Evolutionary conservation across 2,113 vertebrate species (phyloP), one percentile per base, ranked within the genome.

Genomic region (Nerophis lumbriciformis): DNA sequence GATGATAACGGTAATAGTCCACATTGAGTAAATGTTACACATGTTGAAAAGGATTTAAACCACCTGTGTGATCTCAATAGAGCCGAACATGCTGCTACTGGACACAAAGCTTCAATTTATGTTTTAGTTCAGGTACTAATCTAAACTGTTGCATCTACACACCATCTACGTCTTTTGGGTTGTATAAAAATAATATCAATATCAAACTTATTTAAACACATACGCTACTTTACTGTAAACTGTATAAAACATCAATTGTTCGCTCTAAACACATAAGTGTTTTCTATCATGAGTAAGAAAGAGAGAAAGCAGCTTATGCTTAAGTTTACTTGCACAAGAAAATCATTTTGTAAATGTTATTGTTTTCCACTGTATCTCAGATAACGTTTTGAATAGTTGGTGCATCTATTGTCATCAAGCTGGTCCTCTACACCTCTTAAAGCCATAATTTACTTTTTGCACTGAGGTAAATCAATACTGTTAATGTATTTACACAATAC

Each of bases 301-400:
- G 59, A 48, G 64, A 77, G 11, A 81, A 87, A 85, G 87, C 85
- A 89, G 83, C 86, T 89, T 78, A 63, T 72, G 62, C 77, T 49
- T 63, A 53, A 38, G 77, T 85, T 85, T 87, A 82, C 81, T 63
- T 53, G 55, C 64, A 74, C 65, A 48, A 66, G 78, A 55, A 77
- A 73, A 73, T 5, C 38, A 42, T 63, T 8, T 37, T 66, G 76
- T 79, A 70, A 70, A 56, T 72, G 57, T 61, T 66, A 21, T 61
- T 63, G 58, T 79, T 60, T 53, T 66, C 54, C 19, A 5, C 66
- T 75, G 73, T 80, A 74, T 59, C 53, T 68, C 77, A 83, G 63
- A 63, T 71, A 0, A 60, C 54, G 68, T 79, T 47, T 71, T 56
- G 60, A 63, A 71, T 66, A 67, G 48, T 4, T 59, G 77, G 56